These are phyloP conservation scores for Thecocarcelia acutangulata DNA, from an alignment of 2,888 invertebrate genomes.

Conservation along the genomic window DNA sequence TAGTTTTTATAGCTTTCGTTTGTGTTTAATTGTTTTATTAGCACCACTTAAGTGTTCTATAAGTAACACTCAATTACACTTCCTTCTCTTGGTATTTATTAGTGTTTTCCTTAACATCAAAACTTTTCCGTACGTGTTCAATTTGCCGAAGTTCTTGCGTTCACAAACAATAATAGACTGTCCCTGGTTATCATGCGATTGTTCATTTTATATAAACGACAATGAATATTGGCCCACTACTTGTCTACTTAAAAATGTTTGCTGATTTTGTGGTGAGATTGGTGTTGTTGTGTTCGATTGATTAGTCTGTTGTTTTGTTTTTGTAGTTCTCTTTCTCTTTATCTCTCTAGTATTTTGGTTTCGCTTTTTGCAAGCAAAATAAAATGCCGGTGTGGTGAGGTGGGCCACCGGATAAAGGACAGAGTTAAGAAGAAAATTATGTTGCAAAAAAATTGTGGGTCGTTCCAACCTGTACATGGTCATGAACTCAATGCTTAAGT, in stretches of 20 bases:
- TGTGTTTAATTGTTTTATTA: slow-evolving; percentile 49
- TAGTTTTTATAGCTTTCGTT: slow-evolving; percentile 2
- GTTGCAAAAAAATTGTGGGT: too few relatives aligned
- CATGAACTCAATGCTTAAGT: too few relatives aligned
- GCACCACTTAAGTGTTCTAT: slow-evolving; percentile 34
- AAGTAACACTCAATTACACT: slow-evolving; percentile 37
- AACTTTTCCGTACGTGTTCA: neutral
- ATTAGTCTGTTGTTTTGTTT: neutral
- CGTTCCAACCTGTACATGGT: too few relatives aligned
- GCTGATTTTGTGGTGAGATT: slow-evolving; percentile 54
- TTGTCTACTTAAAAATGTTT: slow-evolving; percentile 39
- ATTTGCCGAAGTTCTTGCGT: slow-evolving; percentile 36
- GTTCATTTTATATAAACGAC: slow-evolving; percentile 60
- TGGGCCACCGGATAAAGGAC: neutral
- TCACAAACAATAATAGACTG: slow-evolving; percentile 62
- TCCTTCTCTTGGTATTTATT: slow-evolving; percentile 38
- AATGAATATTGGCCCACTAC: slow-evolving; percentile 44
- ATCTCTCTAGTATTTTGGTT: slow-evolving; percentile 3
- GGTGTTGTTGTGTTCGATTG: slow-evolving; percentile 20
- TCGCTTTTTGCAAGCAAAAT: neutral
- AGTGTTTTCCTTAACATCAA: slow-evolving; percentile 29
- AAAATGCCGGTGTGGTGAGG: slow-evolving; percentile 24
- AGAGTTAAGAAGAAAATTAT: neutral
- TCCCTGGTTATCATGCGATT: slow-evolving; percentile 59
- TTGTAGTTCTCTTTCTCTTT: neutral